These are phyloP conservation scores for Kradibia gibbosae DNA, from an alignment of 1,140 invertebrate species.

Conservation along the genomic window DNA sequence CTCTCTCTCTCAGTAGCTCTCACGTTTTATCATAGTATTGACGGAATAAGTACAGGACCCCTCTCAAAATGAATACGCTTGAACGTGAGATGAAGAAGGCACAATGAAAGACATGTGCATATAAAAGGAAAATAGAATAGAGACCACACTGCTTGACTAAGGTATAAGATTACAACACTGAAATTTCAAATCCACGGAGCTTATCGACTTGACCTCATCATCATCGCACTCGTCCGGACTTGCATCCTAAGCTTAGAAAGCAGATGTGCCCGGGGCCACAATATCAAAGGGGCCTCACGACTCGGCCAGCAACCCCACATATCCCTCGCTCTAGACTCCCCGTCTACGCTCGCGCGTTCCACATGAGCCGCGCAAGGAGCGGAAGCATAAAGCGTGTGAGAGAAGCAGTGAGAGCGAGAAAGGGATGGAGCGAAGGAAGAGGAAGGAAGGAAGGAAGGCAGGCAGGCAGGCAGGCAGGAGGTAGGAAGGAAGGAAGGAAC, in stretches of 20 bases:
- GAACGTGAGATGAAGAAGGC: background rate
- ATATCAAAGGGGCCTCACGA: slow-evolving; percentile 22
- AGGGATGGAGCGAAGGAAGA: slow-evolving; percentile 5
- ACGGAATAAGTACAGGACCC: background rate
- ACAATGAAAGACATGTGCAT: background rate
- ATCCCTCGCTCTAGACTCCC: background rate
- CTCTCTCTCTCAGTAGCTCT: too few species aligned
- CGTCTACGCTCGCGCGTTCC: background rate
- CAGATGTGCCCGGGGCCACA: slow-evolving; percentile 59
- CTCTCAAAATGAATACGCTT: background rate
- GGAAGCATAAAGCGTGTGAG: slow-evolving; percentile 54
- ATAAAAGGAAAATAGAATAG: background rate
- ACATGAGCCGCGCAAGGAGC: slow-evolving; percentile 2
- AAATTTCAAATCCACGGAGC: slow-evolving; percentile 19
- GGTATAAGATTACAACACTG: slow-evolving; percentile 26
- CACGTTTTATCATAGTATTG: background rate
- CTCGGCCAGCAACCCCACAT: slow-evolving; percentile 59
- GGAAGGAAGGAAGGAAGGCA: slow-evolving; percentile 50
- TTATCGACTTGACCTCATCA: slow-evolving; percentile 39
- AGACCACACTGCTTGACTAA: background rate
- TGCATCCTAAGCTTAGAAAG: slow-evolving; percentile 55
- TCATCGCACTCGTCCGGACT: slow-evolving; percentile 57
- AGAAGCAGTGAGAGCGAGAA: slow-evolving; percentile 50
- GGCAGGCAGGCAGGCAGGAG: background rate
- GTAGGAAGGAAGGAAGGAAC: slow-evolving; percentile 50